Evolutionary conservation across 2,888 invertebrate species (phyloP).

Genomic region (Ectemnius cavifrons): DNA sequence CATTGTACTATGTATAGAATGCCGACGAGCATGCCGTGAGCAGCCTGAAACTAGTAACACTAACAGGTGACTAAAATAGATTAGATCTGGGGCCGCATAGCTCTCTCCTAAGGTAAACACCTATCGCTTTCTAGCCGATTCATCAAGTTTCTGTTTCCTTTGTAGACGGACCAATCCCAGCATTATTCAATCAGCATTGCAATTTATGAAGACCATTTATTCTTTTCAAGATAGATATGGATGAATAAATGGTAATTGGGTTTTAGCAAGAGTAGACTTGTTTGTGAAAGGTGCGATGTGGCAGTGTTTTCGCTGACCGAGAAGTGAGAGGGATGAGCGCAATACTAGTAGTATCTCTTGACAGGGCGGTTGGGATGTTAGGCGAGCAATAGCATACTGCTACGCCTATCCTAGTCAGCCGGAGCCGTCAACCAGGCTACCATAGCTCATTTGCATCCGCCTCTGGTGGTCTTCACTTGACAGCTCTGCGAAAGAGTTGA

Average conservation of each 20-base stretch:
- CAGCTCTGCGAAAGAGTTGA: too few relatives aligned
- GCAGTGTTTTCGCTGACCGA: background rate
- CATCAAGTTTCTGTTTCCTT: background rate
- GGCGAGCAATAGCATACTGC: background rate
- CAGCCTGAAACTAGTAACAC: background rate
- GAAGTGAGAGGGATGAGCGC: background rate
- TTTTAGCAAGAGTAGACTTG: too few relatives aligned
- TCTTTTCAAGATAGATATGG: too few relatives aligned
- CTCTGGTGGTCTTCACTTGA: too few relatives aligned
- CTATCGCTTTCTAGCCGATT: background rate
- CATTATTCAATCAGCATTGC: too few relatives aligned
- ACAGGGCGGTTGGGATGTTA: background rate
- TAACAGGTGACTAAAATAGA: conserved; percentile 2
- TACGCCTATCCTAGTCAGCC: background rate
- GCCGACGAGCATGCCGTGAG: background rate
- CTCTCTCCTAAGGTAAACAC: background rate
- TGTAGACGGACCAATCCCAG: background rate
- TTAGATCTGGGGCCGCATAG: background rate
- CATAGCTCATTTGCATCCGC: conserved; percentile 1
- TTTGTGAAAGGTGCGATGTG: too few relatives aligned
- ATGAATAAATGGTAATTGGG: too few relatives aligned
- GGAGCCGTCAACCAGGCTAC: background rate
- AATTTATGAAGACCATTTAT: too few relatives aligned
- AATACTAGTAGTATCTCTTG: background rate
- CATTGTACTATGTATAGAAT: background rate